Conservation (phyloP, 2,113 vertebrate species). For the Plectropomus leopardus region DNA sequence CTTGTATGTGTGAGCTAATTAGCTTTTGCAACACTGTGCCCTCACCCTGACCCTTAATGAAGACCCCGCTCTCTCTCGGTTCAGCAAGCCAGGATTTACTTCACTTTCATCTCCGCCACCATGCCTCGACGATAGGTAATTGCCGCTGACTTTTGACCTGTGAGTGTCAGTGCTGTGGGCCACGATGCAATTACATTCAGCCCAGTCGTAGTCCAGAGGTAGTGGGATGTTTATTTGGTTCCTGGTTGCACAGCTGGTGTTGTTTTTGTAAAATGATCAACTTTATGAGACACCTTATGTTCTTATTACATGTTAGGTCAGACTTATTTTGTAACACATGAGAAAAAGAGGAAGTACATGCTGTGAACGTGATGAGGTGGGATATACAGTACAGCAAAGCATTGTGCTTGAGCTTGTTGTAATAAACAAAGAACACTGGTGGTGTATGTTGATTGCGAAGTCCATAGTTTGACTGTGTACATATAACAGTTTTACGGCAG, state of each 20-base stretch:
- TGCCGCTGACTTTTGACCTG: conserved; percentile 63
- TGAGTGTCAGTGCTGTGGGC: conserved; percentile 23
- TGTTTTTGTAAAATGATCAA: conserved; percentile 21
- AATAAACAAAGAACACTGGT: conserved; percentile 48
- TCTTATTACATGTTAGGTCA: conserved; percentile 8
- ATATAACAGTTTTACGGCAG: conserved; percentile 31
- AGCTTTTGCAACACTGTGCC: conserved; percentile 57
- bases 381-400: not conserved
- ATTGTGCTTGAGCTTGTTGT: not conserved
- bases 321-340: conserved; percentile 15
- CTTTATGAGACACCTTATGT: not conserved
- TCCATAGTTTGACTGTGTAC: conserved; percentile 44
- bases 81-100: conserved; percentile 46
- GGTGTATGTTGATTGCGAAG: conserved; percentile 27
- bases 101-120: conserved; percentile 36
- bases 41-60: conserved; percentile 52
- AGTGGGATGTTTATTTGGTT: conserved; percentile 24
- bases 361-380: not conserved
- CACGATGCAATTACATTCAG: conserved; percentile 36
- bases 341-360: not conserved
- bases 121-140: conserved; percentile 51
- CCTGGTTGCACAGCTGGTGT: conserved; percentile 1
- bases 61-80: conserved; percentile 20
- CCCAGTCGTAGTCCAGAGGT: conserved; percentile 5
- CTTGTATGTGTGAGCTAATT: conserved; percentile 61